Base-by-base conservation (phyloP, 2,113 vertebrate genomes). In the Probosciger aterrimus region DNA sequence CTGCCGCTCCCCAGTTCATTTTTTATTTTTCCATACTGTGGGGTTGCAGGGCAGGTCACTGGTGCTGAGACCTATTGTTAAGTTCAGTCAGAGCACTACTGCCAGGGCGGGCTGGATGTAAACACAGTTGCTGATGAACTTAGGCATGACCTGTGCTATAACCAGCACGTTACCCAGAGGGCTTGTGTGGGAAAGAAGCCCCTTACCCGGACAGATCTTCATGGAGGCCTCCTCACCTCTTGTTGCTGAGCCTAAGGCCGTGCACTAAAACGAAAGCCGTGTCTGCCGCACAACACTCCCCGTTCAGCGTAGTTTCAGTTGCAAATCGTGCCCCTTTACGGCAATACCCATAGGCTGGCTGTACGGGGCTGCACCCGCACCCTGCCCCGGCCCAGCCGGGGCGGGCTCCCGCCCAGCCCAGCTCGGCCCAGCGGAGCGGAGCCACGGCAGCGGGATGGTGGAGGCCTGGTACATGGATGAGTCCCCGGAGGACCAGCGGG, bases 381-480 rank as follows among this genome's bases (percentile, higher is more conserved):
- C 41, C 47, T 4, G 59, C 37, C 41, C 55, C 55, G 64, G 80
- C 47, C 11, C 6, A 2, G 50, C 16, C 17, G 55, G 85, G 82
- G 67, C 68, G 73, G 85, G 73, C 24, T 24, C 20, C 59, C 30
- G 37, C 57, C 49, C 83, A 20, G 64, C 24, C 14, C 43, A 4
- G 44, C 73, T 44, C 55, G 11, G 84, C 41, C 37, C n/a, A 3
- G 87, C 11, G n/a, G 5, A 7, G 37, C 37, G 5, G 6, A 7
- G 52, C 23, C 6, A 20, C 6, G 43, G n/a, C 53, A 31, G 22
- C 75, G 24, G 0, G 2, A 95, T 96, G 95, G 93, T 95, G 93
- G 68, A 92, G 89, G 95, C 95, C 63, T 96, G 93, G 95, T 96
- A 92, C 50, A 93, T 96, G 95, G 95, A 96, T 35, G 95, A 96